These are phyloP conservation scores for Vidua macroura DNA, from an alignment of 2,113 vertebrate species.

Conservation along the genomic window DNA sequence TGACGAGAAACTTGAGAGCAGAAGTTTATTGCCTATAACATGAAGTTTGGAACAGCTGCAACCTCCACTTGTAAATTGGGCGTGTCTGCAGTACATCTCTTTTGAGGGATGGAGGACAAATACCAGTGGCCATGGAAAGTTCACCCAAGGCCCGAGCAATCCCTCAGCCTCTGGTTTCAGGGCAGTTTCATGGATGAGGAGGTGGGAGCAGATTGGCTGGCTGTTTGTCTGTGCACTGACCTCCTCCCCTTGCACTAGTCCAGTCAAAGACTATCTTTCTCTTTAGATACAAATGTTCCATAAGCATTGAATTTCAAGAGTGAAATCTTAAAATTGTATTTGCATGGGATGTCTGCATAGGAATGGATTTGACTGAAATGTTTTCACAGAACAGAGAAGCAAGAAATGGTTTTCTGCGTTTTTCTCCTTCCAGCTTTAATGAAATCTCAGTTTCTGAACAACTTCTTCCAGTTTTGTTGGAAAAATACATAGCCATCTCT, in stretches of 20 bases:
- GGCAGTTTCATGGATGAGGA: background rate
- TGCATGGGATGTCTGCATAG: background rate
- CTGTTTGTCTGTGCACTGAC: rapidly evolving
- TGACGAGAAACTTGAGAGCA: background rate
- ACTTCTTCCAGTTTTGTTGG: background rate
- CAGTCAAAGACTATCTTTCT: background rate
- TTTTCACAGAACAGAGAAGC: background rate
- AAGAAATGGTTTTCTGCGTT: background rate
- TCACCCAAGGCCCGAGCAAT: background rate
- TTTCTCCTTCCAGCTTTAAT: background rate
- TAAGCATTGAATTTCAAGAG: background rate
- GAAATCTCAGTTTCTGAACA: background rate
- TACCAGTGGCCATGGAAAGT: background rate
- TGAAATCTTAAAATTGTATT: background rate
- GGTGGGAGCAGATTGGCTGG: background rate
- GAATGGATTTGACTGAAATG: background rate
- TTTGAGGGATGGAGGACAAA: background rate
- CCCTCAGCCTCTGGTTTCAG: background rate
- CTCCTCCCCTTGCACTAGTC: background rate
- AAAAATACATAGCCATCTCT: background rate
- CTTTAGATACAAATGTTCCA: background rate
- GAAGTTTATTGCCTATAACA: background rate
- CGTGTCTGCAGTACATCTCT: background rate
- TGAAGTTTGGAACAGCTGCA: background rate
- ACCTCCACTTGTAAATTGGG: rapidly evolving